Base-by-base conservation (phyloP, 2,113 vertebrate genomes). In the Cyrtonyx montezumae region DNA sequence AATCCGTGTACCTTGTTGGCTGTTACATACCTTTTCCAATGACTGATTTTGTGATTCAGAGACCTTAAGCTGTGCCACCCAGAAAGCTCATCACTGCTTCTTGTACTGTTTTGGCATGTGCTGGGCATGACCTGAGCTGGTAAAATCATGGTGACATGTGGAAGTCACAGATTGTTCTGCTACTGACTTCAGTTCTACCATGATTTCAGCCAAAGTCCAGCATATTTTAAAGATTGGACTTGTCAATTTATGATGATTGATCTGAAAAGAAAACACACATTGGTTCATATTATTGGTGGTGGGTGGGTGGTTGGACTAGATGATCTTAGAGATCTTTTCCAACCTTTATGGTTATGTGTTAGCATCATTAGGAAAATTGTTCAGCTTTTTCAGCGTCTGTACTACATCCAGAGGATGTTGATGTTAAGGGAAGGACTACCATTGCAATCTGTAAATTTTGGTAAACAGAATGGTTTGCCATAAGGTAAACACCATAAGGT, bases 1-100 rank as follows among this genome's bases (percentile, higher is more conserved):
- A 84, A 79, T 76, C 21, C 2, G 0, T 58, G 17, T 71, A 13
- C 68, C 5, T 76, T 56, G 65, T 2, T 0, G 2, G 17, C n/a
- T 80, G 22, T 34, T 88, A 22, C 4, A 84, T 78, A 75, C 10
- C 1, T 13, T 68, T 23, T 73, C 25, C 53, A 73, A 1, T 73
- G 53, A 42, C 37, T 58, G 63, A 6, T 81, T 53, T 48, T 34
- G 45, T 87, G 48, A 36, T n/a, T 92, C 25, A 73, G 67, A 36
- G 42, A 25, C 30, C 20, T 23, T 59, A 42, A 82, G 18, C 62
- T 48, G 21, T 87, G 49, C 17, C 16, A 25, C n/a, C 8, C 34
- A 56, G 61, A 59, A 88, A 76, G 8, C 40, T 88, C 58, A 43
- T 13, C n/a, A 51, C 0, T 65, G 19, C 56, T 68, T 86, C 51